Base-by-base conservation (phyloP, 2,797 vertebrate genomes). In the Taeniopygia guttata region DNA sequence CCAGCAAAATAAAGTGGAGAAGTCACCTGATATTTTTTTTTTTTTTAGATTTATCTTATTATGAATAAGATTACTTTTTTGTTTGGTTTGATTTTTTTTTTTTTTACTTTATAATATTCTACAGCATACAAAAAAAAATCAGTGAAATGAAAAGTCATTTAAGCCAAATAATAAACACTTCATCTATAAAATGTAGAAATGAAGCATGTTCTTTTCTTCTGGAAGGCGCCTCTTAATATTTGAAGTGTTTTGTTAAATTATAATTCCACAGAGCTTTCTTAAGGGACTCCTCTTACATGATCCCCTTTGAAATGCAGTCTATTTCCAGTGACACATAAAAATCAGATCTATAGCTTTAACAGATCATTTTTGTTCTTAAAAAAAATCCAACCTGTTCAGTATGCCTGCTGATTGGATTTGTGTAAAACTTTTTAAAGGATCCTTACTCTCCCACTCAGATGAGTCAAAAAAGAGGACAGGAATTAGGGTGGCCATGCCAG, bases 221-320 rank as follows among this genome's bases (percentile, higher is more conserved):
- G 66, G 19, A 89, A 87, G 20, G 4, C 8, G 62, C 27, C 23
- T 63, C n/a, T 84, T 62, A 32, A 46, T 82, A 79, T 82, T 29
- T 87, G 32, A 83, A 91, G 21, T 85, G 36, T 76, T 91, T 85
- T 85, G 52, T 73, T 66, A 62, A 34, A 34, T 76, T 84, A 54
- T 60, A n/a, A 51, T 13, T 91, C 29, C 56, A 30, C 9, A 32
- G 38, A 67, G 9, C 32, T 80, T 89, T 77, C 76, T 69, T 46
- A 54, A 76, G 43, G 22, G 59, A 29, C 20, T 58, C 29, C 16
- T 79, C 26, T 83, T 66, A 43, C 5, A 49, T 3, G 0, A 17
- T 87, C 9, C 7, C 4, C 7, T 14, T 66, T 89, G 55, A 78
- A 87, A 79, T 55, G 13, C 13, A 54, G 30, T 64, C 46, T 78